These are phyloP conservation scores for Fregata magnificens DNA, from an alignment of 2,113 vertebrate genomes.

Conservation along the genomic window DNA sequence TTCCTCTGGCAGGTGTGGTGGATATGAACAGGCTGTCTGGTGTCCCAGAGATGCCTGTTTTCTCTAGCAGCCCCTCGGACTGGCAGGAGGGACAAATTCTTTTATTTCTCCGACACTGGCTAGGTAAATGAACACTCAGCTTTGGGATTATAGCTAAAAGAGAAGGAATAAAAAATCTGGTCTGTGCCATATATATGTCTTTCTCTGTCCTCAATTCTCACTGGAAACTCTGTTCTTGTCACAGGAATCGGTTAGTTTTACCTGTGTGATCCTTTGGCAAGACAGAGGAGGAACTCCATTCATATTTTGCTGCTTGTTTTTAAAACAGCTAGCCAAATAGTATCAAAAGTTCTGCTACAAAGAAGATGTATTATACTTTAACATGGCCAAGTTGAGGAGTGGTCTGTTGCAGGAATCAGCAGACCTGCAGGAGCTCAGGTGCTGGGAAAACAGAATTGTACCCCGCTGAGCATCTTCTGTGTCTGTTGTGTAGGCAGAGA, in stretches of 20 bases:
- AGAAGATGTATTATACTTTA: neutral
- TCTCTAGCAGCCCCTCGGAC: neutral
- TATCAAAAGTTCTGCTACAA: neutral
- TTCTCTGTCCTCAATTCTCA: neutral
- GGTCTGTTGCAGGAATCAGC: neutral
- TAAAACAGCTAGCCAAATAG: neutral
- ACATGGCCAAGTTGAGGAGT: neutral
- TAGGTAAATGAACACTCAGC: neutral
- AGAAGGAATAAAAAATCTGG: neutral
- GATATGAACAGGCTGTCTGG: neutral
- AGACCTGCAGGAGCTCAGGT: neutral
- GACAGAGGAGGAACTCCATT: neutral
- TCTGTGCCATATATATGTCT: neutral
- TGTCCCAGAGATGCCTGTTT: neutral
- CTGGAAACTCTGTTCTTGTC: neutral
- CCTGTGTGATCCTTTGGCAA: neutral
- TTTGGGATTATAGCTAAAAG: neutral
- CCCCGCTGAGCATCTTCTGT: neutral
- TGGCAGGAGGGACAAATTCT: neutral
- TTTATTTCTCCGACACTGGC: neutral
- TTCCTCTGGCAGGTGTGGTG: neutral
- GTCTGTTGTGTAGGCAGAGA: neutral
- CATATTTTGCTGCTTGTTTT: neutral
- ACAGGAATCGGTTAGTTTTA: neutral
- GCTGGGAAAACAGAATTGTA: neutral